Percentiles rank a stretch among this genome's conserved stretches.
Evolutionary conservation across 2,113 vertebrate species (phyloP).

Genomic region (Uropsilus gracilis): DNA sequence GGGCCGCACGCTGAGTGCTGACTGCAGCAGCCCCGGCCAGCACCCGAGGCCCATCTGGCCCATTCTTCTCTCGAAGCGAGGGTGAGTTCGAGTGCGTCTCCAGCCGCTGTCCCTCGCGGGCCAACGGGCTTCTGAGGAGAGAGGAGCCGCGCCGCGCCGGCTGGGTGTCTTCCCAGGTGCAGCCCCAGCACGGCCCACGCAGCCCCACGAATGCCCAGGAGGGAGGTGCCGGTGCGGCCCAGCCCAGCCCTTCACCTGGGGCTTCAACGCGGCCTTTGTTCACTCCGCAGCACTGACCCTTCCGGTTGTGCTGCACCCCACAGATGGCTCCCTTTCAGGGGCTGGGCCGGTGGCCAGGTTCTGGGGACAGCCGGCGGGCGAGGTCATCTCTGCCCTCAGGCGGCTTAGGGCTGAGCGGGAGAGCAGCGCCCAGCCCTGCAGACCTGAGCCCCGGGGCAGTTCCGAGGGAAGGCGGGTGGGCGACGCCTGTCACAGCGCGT

Average conservation of each 20-base stretch:
- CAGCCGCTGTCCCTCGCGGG: neutral
- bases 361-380: too few relatives aligned
- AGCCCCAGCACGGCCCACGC: too few relatives aligned
- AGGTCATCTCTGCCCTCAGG: neutral
- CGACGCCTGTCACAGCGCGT: fast-evolving
- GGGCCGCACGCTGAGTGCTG: neutral
- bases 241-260: neutral
- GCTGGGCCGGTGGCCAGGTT: neutral
- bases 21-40: neutral
- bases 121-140: too few relatives aligned
- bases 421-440: too few relatives aligned
- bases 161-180: neutral
- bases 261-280: neutral
- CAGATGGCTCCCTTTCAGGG: neutral
- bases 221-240: too few relatives aligned
- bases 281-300: neutral
- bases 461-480: neutral
- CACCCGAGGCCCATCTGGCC: neutral
- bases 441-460: too few relatives aligned
- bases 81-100: neutral
- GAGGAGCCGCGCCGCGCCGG: too few relatives aligned
- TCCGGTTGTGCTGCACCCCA: neutral
- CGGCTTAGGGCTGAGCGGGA: fast-evolving
- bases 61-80: neutral
- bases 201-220: too few relatives aligned